phyloP scores from a whole-genome alignment of 2,797 vertebrate genomes.

The Sternotherus odoratus region DNA sequence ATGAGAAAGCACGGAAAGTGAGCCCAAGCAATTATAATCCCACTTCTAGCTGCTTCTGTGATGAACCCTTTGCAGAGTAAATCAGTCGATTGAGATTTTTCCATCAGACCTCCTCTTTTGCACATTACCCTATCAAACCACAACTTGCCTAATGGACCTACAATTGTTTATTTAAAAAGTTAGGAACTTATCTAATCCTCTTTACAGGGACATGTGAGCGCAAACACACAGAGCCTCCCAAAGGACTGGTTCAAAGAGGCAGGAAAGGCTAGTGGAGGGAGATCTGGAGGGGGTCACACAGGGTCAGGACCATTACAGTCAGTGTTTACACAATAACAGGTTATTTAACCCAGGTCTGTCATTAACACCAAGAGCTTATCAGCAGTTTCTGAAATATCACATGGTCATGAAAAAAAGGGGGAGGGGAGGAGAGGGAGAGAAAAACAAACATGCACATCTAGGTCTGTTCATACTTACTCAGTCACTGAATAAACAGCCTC shows the following conservation, averaged over 20 bases:
- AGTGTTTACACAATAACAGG: neutral
- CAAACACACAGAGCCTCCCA: neutral
- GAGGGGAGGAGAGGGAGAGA: neutral
- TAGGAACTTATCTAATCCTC: neutral
- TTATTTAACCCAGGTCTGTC: neutral
- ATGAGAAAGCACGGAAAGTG: neutral
- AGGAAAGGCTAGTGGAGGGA: neutral
- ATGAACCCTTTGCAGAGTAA: neutral
- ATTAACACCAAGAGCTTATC: neutral
- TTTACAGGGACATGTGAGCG: neutral
- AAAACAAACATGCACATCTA: neutral
- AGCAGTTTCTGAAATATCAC: neutral
- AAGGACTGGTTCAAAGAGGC: neutral
- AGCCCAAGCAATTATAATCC: neutral
- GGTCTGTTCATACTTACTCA: neutral
- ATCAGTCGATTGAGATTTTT: neutral
- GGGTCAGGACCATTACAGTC: neutral
- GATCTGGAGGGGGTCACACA: neutral
- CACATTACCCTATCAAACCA: neutral
- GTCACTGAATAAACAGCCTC: conserved; percentile 24
- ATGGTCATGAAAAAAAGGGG: neutral
- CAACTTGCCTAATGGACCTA: neutral
- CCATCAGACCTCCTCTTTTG: neutral
- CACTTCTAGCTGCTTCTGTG: neutral
- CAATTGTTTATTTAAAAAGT: neutral